phyloP scores from a whole-genome alignment of 1,140 invertebrate genomes.

The Pissodes strobi region DNA sequence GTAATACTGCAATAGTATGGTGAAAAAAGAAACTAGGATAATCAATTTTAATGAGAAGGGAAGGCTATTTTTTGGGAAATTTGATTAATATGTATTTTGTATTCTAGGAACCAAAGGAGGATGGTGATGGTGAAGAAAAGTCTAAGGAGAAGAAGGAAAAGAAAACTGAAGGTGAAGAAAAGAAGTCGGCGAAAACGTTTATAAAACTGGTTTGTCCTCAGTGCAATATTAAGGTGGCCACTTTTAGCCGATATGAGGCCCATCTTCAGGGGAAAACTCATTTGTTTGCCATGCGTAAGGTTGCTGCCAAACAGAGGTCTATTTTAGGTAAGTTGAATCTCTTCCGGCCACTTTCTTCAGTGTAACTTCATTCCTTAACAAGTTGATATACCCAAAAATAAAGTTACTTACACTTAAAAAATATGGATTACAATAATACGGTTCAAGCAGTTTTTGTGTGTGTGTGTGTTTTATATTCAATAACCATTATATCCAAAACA shows the following conservation, averaged over 20 bases:
- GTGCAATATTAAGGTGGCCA: slow-evolving; percentile 71
- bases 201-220: slow-evolving; percentile 76
- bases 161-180: slow-evolving; percentile 57
- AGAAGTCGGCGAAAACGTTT: slow-evolving; percentile 61
- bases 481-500: no score
- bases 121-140: slow-evolving; percentile 33
- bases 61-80: no score
- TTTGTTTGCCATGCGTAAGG: slow-evolving; percentile 69
- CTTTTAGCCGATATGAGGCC: slow-evolving; percentile 72
- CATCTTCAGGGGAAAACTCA: slow-evolving; percentile 68
- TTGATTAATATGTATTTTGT: no score
- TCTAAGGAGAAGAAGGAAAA: slow-evolving; percentile 50
- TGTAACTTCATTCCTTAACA: not conserved
- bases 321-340: slow-evolving; percentile 59
- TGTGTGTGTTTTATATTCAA: no score
- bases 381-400: not conserved
- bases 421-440: no score
- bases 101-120: slow-evolving; percentile 35
- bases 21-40: no score
- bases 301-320: slow-evolving; percentile 71
- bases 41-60: no score
- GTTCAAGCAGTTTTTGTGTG: no score
- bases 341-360: not conserved
- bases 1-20: no score
- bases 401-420: no score